These are phyloP conservation scores for Globicephala melas DNA, from an alignment of 2,113 vertebrate species.

Conservation along the genomic window DNA sequence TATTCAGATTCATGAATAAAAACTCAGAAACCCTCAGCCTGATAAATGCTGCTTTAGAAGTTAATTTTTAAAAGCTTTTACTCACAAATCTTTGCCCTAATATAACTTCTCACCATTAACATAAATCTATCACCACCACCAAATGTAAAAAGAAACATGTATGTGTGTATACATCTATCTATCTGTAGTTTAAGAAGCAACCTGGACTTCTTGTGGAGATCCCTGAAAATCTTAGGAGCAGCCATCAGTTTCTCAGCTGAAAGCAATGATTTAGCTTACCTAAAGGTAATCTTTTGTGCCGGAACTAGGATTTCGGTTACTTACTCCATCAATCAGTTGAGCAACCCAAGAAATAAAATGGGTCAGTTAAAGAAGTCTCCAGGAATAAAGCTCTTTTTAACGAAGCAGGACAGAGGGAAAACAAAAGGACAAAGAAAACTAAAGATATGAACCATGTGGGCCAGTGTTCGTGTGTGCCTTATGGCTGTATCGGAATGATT, in stretches of 20 bases:
- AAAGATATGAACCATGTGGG: background rate
- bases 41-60: background rate
- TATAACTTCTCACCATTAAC: background rate
- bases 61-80: background rate
- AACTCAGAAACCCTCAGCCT: background rate
- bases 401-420: background rate
- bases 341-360: background rate
- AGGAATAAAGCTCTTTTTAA: constrained; percentile 38
- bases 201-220: background rate
- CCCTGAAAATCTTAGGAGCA: background rate
- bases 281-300: constrained; percentile 39
- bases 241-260: background rate
- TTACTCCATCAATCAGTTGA: background rate
- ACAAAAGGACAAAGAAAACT: background rate
- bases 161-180: background rate
- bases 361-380: background rate
- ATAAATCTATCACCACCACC: background rate
- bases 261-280: background rate
- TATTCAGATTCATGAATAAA: background rate
- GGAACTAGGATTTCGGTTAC: background rate
- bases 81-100: background rate
- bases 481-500: background rate
- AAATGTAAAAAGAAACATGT: background rate
- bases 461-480: background rate
- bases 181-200: background rate